Conservation (phyloP, 2,797 vertebrate genomes). For the Dipus sagitta region DNA sequence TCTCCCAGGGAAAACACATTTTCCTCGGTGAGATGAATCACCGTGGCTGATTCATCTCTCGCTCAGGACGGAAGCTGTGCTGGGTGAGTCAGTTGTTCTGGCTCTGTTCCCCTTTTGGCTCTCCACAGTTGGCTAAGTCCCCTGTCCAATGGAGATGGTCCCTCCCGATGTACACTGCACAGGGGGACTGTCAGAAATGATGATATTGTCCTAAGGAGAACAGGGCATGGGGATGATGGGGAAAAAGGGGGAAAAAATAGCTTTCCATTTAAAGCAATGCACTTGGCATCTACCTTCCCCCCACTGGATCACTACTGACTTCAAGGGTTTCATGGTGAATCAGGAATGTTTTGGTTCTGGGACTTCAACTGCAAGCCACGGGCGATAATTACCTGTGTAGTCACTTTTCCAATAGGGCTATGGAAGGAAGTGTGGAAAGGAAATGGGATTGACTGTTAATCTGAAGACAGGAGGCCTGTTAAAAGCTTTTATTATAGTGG, state of each 20-base stretch:
- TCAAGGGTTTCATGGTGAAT: conserved; percentile 28
- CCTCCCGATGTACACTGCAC: not conserved
- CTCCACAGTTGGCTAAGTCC: conserved; percentile 58
- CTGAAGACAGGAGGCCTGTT: conserved; percentile 30
- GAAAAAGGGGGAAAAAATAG: conserved; percentile 16
- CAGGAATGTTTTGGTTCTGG: not conserved
- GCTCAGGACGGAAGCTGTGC: conserved; percentile 79
- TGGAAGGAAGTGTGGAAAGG: conserved; percentile 40
- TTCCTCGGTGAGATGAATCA: conserved; percentile 80
- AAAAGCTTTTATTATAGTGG: conserved; percentile 37
- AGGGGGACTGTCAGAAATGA: conserved; percentile 48
- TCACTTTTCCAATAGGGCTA: not conserved
- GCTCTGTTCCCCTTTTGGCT: conserved; percentile 55
- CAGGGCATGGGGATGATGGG: conserved; percentile 11
- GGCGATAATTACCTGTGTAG: conserved; percentile 47
- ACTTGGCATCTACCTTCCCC: not conserved
- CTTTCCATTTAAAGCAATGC: conserved; percentile 28
- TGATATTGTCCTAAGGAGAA: conserved; percentile 17
- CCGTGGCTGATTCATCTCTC: conserved; percentile 77
- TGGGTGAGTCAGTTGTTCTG: conserved; percentile 80
- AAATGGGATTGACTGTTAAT: conserved; percentile 68
- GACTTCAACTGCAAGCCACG: conserved; percentile 31
- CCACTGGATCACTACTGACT: not conserved
- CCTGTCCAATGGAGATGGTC: conserved; percentile 35
- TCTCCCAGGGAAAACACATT: conserved; percentile 66